phyloP scores from a whole-genome alignment of 1,140 invertebrate genomes.

The Drosophila kepulauana region DNA sequence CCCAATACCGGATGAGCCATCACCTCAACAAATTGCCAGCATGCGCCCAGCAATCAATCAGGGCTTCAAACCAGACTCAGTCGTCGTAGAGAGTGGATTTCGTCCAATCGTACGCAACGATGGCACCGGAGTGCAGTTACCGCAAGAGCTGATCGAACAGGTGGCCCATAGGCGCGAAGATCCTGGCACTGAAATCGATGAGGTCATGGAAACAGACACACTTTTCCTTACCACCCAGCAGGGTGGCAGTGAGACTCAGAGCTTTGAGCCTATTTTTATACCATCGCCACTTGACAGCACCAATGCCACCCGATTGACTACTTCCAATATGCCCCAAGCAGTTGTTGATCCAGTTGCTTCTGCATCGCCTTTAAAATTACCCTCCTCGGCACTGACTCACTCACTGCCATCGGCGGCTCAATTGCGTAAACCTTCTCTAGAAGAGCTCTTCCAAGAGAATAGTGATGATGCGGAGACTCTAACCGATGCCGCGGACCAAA shows the following conservation, averaged over 20 bases:
- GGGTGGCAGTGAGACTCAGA: slow-evolving; percentile 86
- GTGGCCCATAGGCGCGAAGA: slow-evolving; percentile 86
- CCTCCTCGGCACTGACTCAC: slow-evolving; percentile 61
- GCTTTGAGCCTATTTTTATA: slow-evolving; percentile 91
- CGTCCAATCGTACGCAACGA: slow-evolving; percentile 90
- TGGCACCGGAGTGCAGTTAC: slow-evolving; percentile 82
- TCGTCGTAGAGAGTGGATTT: slow-evolving; percentile 93
- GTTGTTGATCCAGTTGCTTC: slow-evolving; percentile 3
- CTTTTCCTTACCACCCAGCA: slow-evolving; percentile 78
- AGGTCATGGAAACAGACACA: slow-evolving; percentile 85
- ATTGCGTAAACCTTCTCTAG: slow-evolving; percentile 77
- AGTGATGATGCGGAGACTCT: slow-evolving; percentile 20
- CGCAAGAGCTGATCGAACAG: slow-evolving; percentile 84
- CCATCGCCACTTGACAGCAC: slow-evolving; percentile 88
- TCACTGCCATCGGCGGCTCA: slow-evolving; percentile 54
- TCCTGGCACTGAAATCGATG: slow-evolving; percentile 86
- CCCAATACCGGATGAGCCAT: slow-evolving; percentile 84
- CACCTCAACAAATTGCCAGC: slow-evolving; percentile 86
- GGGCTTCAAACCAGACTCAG: slow-evolving; percentile 92
- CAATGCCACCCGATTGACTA: slow-evolving; percentile 84
- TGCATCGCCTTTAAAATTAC: slow-evolving; percentile 58
- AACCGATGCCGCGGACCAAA: slow-evolving; percentile 16
- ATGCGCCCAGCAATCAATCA: slow-evolving; percentile 88
- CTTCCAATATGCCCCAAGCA: slow-evolving; percentile 84
- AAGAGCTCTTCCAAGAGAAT: slow-evolving; percentile 54